These are phyloP conservation scores for Tiphia femorata DNA, from an alignment of 2,888 invertebrate species.

Conservation along the genomic window DNA sequence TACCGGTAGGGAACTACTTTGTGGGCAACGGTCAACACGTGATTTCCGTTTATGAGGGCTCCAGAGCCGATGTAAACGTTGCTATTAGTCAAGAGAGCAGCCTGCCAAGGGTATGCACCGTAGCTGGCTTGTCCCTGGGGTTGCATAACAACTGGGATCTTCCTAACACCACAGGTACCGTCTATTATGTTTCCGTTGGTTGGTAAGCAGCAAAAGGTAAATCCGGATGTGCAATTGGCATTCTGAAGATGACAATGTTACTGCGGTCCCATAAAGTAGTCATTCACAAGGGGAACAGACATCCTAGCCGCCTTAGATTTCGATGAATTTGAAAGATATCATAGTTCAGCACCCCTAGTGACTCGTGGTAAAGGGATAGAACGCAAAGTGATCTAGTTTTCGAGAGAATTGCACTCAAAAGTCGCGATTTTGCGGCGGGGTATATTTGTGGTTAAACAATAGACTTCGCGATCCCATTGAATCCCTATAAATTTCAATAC, in stretches of 20 bases:
- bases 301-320: neutral
- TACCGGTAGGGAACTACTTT: constrained; percentile 65
- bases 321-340: neutral
- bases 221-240: constrained; percentile 37
- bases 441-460: too few species aligned
- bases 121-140: constrained; percentile 53
- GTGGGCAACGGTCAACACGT: constrained; percentile 71
- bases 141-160: constrained; percentile 38
- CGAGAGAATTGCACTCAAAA: too few species aligned
- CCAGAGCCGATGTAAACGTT: constrained; percentile 56
- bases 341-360: neutral
- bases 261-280: neutral
- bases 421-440: too few species aligned
- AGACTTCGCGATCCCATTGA: too few species aligned
- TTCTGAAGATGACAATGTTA: too few species aligned
- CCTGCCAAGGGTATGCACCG: constrained; percentile 63
- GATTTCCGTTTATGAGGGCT: constrained; percentile 63
- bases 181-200: constrained; percentile 17
- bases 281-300: neutral
- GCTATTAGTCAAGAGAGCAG: constrained; percentile 41
- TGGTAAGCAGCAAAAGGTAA: constrained; percentile 43
- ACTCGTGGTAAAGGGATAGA: neutral
- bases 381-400: too few species aligned
- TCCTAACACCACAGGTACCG: constrained; percentile 51
- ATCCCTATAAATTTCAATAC: too few species aligned